Percentiles rank a stretch among this genome's conserved stretches.
Conservation (phyloP, 2,888 invertebrate species). For the Noctuana brunneofusca region DNA sequence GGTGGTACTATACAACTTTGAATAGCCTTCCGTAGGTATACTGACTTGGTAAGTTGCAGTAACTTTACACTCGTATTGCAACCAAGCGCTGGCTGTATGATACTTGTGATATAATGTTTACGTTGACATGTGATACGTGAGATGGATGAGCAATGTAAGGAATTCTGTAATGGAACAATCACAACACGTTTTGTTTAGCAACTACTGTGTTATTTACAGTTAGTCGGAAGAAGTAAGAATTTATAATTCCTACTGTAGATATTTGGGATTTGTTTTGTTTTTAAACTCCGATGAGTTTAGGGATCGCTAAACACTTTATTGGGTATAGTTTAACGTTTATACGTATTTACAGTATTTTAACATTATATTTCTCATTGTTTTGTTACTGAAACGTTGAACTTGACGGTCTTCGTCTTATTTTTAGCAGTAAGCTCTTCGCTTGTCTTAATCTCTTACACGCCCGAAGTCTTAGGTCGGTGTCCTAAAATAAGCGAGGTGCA, state of each 20-base stretch:
- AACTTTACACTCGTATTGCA: not conserved
- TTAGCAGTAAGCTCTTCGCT: constrained; percentile 20
- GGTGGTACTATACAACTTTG: too few species aligned
- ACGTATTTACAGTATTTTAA: not conserved
- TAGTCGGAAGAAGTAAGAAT: not conserved
- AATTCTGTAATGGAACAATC: constrained; percentile 18
- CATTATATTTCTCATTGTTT: constrained; percentile 7
- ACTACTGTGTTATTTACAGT: not conserved
- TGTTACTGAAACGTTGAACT: constrained; percentile 25
- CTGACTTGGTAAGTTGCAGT: too few species aligned
- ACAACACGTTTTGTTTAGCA: constrained; percentile 1
- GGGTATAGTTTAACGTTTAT: too few species aligned
- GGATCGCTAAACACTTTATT: too few species aligned
- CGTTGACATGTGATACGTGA: constrained; percentile 14
- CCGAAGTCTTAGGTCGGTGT: constrained; percentile 11
- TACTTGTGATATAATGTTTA: not conserved
- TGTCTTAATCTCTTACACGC: constrained; percentile 25
- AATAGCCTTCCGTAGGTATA: too few species aligned
- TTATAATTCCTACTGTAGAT: not conserved
- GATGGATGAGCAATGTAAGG: constrained; percentile 14
- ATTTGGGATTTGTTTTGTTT: too few species aligned
- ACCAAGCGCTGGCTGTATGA: not conserved
- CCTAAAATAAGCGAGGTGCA: constrained; percentile 4
- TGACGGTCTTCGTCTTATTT: constrained; percentile 29
- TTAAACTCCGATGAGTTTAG: too few species aligned